These are phyloP conservation scores for Neelides sp. DNA, from an alignment of 1,140 invertebrate species.

Conservation along the genomic window DNA sequence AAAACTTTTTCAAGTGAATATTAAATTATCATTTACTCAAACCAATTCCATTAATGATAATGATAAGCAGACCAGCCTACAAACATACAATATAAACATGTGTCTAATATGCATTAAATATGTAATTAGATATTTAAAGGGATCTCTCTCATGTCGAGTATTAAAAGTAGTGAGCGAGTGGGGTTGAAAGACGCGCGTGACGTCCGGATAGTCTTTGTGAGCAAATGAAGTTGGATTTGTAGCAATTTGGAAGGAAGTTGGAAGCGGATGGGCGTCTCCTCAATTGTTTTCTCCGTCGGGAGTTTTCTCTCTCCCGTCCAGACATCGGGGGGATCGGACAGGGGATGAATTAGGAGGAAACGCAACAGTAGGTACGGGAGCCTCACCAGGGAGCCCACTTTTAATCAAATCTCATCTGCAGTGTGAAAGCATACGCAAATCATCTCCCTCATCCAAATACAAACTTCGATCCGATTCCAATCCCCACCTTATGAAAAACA, in stretches of 20 bases:
- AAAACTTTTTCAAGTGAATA: no score
- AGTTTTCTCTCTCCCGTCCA: no score
- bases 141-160: no score
- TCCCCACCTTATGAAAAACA: conserved; percentile 1
- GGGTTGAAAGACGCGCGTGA: not conserved
- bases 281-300: not conserved
- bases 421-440: conserved; percentile 18
- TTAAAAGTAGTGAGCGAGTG: not conserved
- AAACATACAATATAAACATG: no score
- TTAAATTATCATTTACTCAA: no score
- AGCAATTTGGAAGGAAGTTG: conserved; percentile 26
- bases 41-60: no score
- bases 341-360: conserved; percentile 28
- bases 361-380: conserved; percentile 25
- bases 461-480: not conserved
- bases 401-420: conserved; percentile 21
- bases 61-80: no score
- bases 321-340: no score
- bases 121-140: no score
- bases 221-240: conserved; percentile 26
- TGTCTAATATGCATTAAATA: no score
- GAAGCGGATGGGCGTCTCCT: conserved; percentile 30
- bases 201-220: not conserved
- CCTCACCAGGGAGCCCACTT: conserved; percentile 20
- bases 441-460: conserved; percentile 7